Evolutionary conservation across 2,113 vertebrate species (phyloP), one percentile per base, ranked within the genome.

Genomic region (Paradoxurus hermaphroditus): DNA sequence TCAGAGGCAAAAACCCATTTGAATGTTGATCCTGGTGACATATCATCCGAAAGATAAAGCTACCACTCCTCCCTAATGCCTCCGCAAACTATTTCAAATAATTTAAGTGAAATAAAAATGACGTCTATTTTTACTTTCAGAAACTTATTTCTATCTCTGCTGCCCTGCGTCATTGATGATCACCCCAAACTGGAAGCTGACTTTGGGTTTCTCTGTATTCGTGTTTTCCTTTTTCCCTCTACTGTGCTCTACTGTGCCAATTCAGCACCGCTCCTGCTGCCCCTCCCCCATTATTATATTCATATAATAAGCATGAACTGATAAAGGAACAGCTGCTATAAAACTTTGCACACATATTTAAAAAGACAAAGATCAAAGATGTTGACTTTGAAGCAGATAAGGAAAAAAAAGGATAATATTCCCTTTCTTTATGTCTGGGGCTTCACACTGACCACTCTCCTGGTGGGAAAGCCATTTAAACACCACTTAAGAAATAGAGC

Each of bases 31-130:
- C 10, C 39, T 79, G 41, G 21, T 56, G 21, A 95, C 72, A 49
- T 63, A 68, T 41, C 31, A 84, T 51, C 72, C 31, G 44, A 94
- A 95, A 65, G 31, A n/a, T 63, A 82, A 88, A 87, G 75, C 34
- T 56, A 18, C 9, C 49, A 31, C 39, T 70, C 31, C 49, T 73
- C 25, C 19, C 1, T 6, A 39, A 31, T 23, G 86, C 59, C 12
- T 88, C 63, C 49, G 85, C 2, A 65, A 83, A 88, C 15, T 87
- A 39, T 59, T 91, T 29, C 18, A 67, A 78, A 49, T 88, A 91
- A 90, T 84, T 90, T 87, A 93, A 87, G 34, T 73, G 49, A 90
- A 92, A 79, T 78, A 62, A 84, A 86, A 90, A 85, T 82, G 31
- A 56, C 4, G 85, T 39, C 25, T 49, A 8, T 49, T 88, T 94